Evolutionary conservation across 2,797 vertebrate genomes (phyloP).

Genomic region (Scolopax rusticola): DNA sequence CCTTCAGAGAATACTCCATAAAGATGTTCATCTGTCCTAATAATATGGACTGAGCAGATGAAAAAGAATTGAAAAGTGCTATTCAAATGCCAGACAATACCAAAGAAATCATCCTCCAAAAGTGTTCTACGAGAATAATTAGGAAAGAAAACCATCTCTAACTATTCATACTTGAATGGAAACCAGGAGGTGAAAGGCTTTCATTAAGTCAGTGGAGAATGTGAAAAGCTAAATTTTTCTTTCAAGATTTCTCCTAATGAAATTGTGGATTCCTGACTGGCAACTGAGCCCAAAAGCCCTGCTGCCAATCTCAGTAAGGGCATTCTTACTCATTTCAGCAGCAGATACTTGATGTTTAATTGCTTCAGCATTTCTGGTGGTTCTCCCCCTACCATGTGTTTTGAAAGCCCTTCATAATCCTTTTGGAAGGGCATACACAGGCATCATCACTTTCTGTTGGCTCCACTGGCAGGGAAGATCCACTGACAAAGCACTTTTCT

Average conservation of each 20-base stretch:
- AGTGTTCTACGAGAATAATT: conserved; percentile 15
- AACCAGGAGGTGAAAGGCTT: neutral
- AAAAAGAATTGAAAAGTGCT: neutral
- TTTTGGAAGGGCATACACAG: neutral
- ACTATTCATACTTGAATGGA: neutral
- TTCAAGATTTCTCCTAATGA: neutral
- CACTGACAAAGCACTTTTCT: neutral
- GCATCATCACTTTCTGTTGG: neutral
- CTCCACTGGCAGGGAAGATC: neutral
- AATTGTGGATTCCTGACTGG: neutral
- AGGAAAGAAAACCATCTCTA: conserved; percentile 12
- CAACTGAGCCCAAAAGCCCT: neutral
- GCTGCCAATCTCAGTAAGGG: neutral
- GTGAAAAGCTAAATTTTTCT: neutral
- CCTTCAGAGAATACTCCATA: neutral
- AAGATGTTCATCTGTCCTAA: conserved; percentile 24
- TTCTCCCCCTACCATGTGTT: neutral
- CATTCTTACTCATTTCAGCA: neutral
- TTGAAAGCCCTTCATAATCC: neutral
- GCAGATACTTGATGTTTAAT: neutral
- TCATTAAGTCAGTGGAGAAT: neutral
- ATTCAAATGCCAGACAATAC: conserved; percentile 11
- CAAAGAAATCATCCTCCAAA: neutral
- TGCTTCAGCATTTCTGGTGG: neutral
- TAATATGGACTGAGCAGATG: neutral